A percentile compares a stretch with the other conserved stretches of the same genome.
These are phyloP conservation scores for Periparus ater DNA, from an alignment of 2,797 vertebrate genomes.

Conservation along the genomic window DNA sequence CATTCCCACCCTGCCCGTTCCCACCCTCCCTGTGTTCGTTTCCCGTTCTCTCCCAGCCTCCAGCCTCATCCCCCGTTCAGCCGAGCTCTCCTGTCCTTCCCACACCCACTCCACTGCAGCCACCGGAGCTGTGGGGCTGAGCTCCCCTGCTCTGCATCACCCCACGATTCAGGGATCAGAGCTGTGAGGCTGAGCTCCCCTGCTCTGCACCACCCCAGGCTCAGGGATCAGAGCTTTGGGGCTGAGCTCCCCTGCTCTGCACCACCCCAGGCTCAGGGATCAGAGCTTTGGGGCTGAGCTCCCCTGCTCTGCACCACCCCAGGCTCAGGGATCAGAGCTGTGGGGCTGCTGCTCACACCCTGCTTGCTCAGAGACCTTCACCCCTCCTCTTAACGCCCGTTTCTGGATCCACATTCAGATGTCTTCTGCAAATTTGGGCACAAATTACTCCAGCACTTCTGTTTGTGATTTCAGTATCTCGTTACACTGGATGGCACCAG, in stretches of 20 bases:
- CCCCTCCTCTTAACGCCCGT: fast-evolving
- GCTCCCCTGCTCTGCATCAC: too few relatives aligned
- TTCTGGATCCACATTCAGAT: not conserved
- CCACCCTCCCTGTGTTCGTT: too few relatives aligned
- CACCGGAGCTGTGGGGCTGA: not conserved
- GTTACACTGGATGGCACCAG: not conserved
- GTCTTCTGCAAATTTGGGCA: not conserved
- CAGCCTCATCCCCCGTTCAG: fast-evolving
- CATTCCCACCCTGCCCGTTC: too few relatives aligned
- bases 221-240: too few relatives aligned
- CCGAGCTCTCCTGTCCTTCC: not conserved
- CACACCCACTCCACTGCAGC: too few relatives aligned
- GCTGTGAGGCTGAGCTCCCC: too few relatives aligned
- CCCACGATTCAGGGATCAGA: too few relatives aligned
- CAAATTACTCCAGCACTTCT: not conserved
- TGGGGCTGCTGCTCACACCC: not conserved
- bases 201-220: too few relatives aligned
- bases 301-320: fast-evolving
- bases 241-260: too few relatives aligned
- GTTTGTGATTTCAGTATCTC: not conserved
- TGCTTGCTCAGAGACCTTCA: not conserved
- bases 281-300: fast-evolving
- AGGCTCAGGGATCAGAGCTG: too few relatives aligned
- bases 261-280: too few relatives aligned
- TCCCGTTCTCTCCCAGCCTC: not conserved